These are phyloP conservation scores for Chromis chromis DNA, from an alignment of 2,797 vertebrate species.

Conservation along the genomic window DNA sequence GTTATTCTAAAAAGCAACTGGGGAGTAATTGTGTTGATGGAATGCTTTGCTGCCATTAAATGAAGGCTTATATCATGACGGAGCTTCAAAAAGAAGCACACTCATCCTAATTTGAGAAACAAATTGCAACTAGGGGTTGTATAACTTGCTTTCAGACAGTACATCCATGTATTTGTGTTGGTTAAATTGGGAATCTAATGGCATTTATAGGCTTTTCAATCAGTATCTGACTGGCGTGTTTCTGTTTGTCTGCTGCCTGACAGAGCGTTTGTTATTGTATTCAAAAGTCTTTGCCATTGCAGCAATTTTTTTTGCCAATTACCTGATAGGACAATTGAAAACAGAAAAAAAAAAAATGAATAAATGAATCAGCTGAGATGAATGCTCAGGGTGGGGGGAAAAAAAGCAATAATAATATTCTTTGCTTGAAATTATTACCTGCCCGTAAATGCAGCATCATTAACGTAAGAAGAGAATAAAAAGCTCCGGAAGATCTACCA, in stretches of 20 bases:
- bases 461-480: slow-evolving; percentile 39
- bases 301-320: slow-evolving; percentile 57
- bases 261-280: slow-evolving; percentile 37
- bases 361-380: slow-evolving; percentile 28
- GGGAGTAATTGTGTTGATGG: slow-evolving; percentile 57
- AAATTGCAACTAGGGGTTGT: slow-evolving; percentile 3
- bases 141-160: slow-evolving; percentile 5
- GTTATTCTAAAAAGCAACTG: slow-evolving; percentile 52
- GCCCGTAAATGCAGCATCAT: slow-evolving; percentile 33
- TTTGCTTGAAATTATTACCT: slow-evolving; percentile 58
- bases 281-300: slow-evolving; percentile 30
- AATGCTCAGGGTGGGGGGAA: slow-evolving; percentile 2
- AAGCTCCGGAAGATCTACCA: slow-evolving; percentile 30
- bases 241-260: slow-evolving; percentile 21
- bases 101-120: slow-evolving; percentile 29
- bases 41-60: slow-evolving; percentile 55
- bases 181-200: slow-evolving; percentile 30
- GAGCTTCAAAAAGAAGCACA: slow-evolving; percentile 23
- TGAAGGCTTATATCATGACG: slow-evolving; percentile 43
- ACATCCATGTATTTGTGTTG: slow-evolving; percentile 13
- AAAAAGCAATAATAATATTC: slow-evolving; percentile 36
- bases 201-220: slow-evolving; percentile 32
- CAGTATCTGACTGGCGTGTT: slow-evolving; percentile 33
- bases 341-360: slow-evolving; percentile 45
- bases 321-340: slow-evolving; percentile 53